These are phyloP conservation scores for Bovichtus diacanthus DNA, from an alignment of 2,797 vertebrate genomes.

Conservation along the genomic window DNA sequence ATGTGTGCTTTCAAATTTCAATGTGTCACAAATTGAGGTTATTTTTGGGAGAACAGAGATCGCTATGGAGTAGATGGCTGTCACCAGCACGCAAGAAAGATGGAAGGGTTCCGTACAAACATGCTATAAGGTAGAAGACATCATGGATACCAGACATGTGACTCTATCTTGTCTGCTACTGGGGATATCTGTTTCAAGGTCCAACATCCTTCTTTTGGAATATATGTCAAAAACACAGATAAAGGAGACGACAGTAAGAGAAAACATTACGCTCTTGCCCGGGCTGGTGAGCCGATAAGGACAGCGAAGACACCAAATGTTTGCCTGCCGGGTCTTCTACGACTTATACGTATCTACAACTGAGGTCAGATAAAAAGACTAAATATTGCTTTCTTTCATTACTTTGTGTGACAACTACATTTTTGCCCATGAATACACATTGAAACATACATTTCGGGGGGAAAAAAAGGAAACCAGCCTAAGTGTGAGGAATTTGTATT, in stretches of 20 bases:
- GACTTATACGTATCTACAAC: neutral
- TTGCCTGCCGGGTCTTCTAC: neutral
- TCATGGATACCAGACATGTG: neutral
- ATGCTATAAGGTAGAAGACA: neutral
- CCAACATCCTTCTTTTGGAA: neutral
- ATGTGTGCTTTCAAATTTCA: neutral
- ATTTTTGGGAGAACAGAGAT: neutral
- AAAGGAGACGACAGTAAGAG: constrained; percentile 29
- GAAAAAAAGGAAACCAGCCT: too few species aligned
- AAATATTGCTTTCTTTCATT: neutral
- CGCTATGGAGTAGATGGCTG: neutral
- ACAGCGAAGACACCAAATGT: neutral
- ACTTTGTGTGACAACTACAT: neutral
- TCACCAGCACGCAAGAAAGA: neutral
- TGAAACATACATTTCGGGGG: too few species aligned
- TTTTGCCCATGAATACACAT: too few species aligned
- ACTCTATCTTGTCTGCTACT: neutral
- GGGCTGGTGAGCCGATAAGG: constrained; percentile 13
- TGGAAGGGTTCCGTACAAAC: neutral
- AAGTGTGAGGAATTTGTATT: too few species aligned
- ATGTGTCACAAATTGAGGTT: neutral
- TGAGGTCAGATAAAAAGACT: constrained; percentile 25
- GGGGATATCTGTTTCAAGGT: constrained; percentile 19
- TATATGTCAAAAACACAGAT: constrained; percentile 27
- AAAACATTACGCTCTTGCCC: neutral